Evolutionary conservation across 2,797 vertebrate species (phyloP).

Genomic region (Melanotaenia nigrans): DNA sequence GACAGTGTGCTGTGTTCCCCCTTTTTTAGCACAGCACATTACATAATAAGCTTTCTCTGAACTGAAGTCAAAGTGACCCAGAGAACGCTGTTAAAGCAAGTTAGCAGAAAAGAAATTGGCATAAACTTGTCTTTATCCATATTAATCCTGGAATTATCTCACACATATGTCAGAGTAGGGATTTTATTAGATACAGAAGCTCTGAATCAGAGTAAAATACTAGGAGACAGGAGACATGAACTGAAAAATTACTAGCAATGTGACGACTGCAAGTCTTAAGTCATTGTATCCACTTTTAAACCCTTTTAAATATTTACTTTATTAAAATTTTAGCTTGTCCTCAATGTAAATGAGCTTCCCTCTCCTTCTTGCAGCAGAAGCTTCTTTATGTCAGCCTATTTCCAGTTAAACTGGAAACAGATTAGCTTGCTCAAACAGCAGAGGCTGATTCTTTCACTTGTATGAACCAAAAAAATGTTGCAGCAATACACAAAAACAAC

Average conservation of each 20-base stretch:
- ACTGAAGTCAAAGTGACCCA: conserved; percentile 21
- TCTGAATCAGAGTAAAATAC: background rate
- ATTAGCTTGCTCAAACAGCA: background rate
- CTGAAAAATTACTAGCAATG: background rate
- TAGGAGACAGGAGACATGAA: background rate
- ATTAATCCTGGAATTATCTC: background rate
- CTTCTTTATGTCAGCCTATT: background rate
- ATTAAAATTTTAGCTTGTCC: background rate
- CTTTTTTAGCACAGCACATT: conserved; percentile 26
- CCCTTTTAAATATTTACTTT: background rate
- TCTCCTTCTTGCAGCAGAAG: background rate
- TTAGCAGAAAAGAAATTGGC: background rate
- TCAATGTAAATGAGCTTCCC: background rate
- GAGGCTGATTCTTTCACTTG: background rate
- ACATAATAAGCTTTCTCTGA: conserved; percentile 44
- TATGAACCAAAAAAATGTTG: too few relatives aligned
- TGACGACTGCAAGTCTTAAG: background rate
- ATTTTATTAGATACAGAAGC: background rate
- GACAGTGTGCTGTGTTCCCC: conserved; percentile 17
- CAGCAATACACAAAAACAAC: background rate
- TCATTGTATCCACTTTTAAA: background rate
- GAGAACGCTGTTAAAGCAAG: conserved; percentile 18
- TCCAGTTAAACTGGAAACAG: background rate
- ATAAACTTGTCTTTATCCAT: background rate
- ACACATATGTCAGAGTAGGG: background rate